Evolutionary conservation across 2,888 invertebrate genomes (phyloP), one percentile per base, ranked within the genome.

Genomic region (Seira sanloemensis): DNA sequence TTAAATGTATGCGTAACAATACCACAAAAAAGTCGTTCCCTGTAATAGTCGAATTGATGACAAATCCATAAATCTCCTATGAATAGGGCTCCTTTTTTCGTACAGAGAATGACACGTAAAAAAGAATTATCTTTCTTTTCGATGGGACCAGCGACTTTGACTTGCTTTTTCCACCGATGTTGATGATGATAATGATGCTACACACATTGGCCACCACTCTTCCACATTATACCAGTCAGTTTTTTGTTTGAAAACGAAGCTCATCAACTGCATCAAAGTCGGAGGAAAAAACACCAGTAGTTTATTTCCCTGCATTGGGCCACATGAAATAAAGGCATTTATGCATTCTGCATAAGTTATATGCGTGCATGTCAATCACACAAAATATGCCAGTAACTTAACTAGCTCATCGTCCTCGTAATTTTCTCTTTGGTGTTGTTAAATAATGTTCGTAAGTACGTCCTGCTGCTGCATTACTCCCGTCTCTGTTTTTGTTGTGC

Each of bases 311-410:
- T 37, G 5, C 37, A 37, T 18, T n/a, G 21, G 23, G 62, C 25
- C 27, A 65, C n/a, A 65, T 46, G 37, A 21, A 65, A 19, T 27
- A 25, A 37, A 37, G n/a, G 67, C 66, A 46, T 37, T 66, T 65
- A 26, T 75, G 37, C 76, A 76, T 66, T 16, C 62, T 62, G 62
- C 62, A 62, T 62, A 73, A 83, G 82, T 73, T 72, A 27, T 62
- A 83, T 88, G 88, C 88, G 88, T 88, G 88, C 88, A 88, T 87
- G 88, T 88, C 88, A 88, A 88, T 88, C 88, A 88, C 86, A 72
- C 16, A 68, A 72, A 82, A 77, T 83, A 69, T 62, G 27, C 26
- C 37, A 18, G 68, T 68, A 26, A 68, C 24, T 68, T 68, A 68
- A 68, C 68, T 68, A 68, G 58, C 58, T 68, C 68, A 26, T n/a